Percentiles rank a stretch among this genome's conserved stretches.
Evolutionary conservation across 2,888 invertebrate species (phyloP).

Genomic region (Pseudeuparius sepicola): DNA sequence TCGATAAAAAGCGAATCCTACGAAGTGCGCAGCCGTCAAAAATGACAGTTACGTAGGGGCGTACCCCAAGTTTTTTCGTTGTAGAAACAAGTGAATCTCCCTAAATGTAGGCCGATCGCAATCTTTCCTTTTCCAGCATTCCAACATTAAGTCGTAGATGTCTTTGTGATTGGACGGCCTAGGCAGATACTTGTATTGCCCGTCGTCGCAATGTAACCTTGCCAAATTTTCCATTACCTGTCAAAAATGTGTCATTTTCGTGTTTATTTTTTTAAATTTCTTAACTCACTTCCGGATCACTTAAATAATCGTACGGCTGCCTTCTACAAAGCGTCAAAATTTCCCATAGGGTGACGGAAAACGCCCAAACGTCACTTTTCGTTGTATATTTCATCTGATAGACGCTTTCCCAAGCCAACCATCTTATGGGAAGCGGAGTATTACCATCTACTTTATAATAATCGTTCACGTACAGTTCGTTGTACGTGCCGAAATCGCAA

Average conservation of each 20-base stretch:
- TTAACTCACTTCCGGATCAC: constrained; percentile 69
- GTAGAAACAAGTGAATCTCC: constrained; percentile 74
- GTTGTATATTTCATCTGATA: constrained; percentile 54
- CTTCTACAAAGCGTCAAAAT: constrained; percentile 68
- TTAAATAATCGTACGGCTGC: constrained; percentile 65
- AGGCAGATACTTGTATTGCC: constrained; percentile 51
- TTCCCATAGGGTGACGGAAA: constrained; percentile 82
- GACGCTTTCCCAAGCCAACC: constrained; percentile 24
- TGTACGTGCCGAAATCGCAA: constrained; percentile 77
- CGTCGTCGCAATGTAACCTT: constrained; percentile 50
- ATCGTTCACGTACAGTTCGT: constrained; percentile 67
- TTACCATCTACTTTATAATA: constrained; percentile 75
- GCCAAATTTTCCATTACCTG: constrained; percentile 74
- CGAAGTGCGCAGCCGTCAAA: constrained; percentile 25
- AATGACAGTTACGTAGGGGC: constrained; percentile 33
- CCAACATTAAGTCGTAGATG: constrained; percentile 73
- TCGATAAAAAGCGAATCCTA: not conserved
- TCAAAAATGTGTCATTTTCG: too few species aligned
- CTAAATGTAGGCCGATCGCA: constrained; percentile 66
- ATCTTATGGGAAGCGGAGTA: constrained; percentile 60
- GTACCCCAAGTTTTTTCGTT: constrained; percentile 57
- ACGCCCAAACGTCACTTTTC: constrained; percentile 86
- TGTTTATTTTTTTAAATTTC: too few species aligned
- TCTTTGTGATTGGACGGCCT: constrained; percentile 56
- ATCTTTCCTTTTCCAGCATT: constrained; percentile 76